Evolutionary conservation across 2,797 vertebrate species (phyloP).

Genomic region (Acrocephalus scirpaceus): DNA sequence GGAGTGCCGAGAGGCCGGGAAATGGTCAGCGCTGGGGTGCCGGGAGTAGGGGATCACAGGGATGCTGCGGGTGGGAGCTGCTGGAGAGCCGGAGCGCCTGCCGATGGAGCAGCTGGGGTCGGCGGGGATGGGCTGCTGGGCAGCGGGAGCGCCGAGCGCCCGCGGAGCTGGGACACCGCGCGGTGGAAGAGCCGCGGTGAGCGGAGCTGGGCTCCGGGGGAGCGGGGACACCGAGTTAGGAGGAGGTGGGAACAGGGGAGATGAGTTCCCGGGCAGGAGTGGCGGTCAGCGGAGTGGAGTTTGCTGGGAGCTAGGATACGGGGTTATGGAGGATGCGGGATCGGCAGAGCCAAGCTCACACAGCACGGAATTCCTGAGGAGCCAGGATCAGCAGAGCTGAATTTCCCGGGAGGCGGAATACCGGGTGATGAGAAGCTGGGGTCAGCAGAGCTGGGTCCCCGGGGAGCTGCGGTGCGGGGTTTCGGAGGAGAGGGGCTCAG

Average conservation of each 20-base stretch:
- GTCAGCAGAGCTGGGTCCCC: not conserved
- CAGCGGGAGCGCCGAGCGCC: rapidly evolving
- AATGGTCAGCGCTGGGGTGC: not conserved
- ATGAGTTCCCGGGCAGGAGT: not conserved
- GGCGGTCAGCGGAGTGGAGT: not conserved
- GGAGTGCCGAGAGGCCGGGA: rapidly evolving
- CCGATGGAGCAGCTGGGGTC: not conserved
- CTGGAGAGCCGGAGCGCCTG: rapidly evolving
- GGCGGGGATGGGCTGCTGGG: not conserved
- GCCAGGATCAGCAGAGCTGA: not conserved
- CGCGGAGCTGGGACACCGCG: rapidly evolving
- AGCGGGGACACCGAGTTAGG: not conserved
- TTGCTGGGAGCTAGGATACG: rapidly evolving
- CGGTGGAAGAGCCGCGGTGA: not conserved
- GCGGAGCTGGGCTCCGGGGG: not conserved
- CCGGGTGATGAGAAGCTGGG: not conserved
- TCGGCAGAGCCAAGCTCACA: not conserved
- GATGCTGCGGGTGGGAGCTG: not conserved
- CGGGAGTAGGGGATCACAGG: rapidly evolving
- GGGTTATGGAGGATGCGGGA: not conserved
- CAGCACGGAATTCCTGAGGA: no score
- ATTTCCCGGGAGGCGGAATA: not conserved
- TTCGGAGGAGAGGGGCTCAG: not conserved
- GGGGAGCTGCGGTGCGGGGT: not conserved
- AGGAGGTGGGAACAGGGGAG: not conserved